Evolutionary conservation across 2,888 invertebrate genomes (phyloP).

Genomic region (Trichogramma evanescens): DNA sequence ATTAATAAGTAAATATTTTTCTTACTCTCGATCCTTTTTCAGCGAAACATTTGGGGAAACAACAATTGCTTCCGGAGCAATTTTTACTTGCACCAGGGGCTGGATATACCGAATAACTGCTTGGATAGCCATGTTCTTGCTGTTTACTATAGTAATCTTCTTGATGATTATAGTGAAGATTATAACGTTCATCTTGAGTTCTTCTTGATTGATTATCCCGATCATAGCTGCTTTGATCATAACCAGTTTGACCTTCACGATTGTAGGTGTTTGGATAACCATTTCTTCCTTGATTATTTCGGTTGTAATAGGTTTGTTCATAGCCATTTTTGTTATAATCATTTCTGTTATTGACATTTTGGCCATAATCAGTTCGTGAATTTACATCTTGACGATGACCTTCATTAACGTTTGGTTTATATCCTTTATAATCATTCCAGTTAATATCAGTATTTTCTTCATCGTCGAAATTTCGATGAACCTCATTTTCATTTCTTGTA

Average conservation of each 20-base stretch:
- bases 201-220: background rate
- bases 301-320: background rate
- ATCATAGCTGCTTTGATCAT: background rate
- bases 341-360: background rate
- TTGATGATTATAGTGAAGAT: too few relatives aligned
- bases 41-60: slow-evolving; percentile 80
- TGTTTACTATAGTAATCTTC: too few relatives aligned
- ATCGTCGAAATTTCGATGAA: background rate
- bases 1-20: background rate
- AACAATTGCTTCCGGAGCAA: slow-evolving; percentile 60
- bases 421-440: background rate
- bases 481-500: background rate
- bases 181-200: too few relatives aligned
- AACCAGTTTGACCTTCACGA: too few relatives aligned
- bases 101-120: slow-evolving; percentile 50
- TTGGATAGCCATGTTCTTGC: slow-evolving; percentile 35
- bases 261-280: slow-evolving; percentile 16
- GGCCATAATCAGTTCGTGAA: slow-evolving; percentile 4
- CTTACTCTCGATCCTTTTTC: slow-evolving; percentile 76
- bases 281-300: slow-evolving; percentile 10
- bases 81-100: slow-evolving; percentile 52
- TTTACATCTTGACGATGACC: slow-evolving; percentile 17
- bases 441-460: too few relatives aligned
- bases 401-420: slow-evolving; percentile 7
- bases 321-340: slow-evolving; percentile 3